Conservation (phyloP, 1,140 invertebrate species). For the Lanistes nyassanus region DNA sequence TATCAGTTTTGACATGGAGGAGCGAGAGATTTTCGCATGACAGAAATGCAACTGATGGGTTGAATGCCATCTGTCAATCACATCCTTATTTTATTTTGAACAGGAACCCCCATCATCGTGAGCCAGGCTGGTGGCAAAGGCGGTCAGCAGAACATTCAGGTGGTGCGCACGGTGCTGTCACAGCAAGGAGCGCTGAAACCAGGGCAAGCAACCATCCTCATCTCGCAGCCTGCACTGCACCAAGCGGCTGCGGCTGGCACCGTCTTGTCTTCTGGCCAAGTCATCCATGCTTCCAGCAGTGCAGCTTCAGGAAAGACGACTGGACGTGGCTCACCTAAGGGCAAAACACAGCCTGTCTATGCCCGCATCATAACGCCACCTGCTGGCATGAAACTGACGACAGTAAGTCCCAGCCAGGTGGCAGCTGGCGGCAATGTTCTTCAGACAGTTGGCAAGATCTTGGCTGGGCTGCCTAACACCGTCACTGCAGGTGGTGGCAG, state of each 20-base stretch:
- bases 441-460: constrained; percentile 51
- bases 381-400: constrained; percentile 53
- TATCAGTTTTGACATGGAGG: no score
- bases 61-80: no score
- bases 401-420: constrained; percentile 32
- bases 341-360: constrained; percentile 60
- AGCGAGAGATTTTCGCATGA: no score
- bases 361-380: constrained; percentile 64
- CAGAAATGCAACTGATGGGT: no score
- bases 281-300: constrained; percentile 32
- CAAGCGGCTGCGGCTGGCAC: constrained; percentile 37
- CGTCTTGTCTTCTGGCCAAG: constrained; percentile 46
- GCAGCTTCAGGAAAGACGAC: constrained; percentile 30
- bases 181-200: constrained; percentile 53
- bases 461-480: constrained; percentile 22
- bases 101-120: constrained; percentile 48
- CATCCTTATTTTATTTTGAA: constrained; percentile 4
- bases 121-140: constrained; percentile 53
- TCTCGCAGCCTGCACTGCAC: constrained; percentile 54
- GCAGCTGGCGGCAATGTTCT: constrained; percentile 34
- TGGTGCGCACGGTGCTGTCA: constrained; percentile 57
- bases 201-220: constrained; percentile 58
- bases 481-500: background rate
- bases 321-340: constrained; percentile 47
- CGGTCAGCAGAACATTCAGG: constrained; percentile 54